Base-by-base conservation (phyloP, 23 tunicate species). In the Oikopleura dioica region DNA sequence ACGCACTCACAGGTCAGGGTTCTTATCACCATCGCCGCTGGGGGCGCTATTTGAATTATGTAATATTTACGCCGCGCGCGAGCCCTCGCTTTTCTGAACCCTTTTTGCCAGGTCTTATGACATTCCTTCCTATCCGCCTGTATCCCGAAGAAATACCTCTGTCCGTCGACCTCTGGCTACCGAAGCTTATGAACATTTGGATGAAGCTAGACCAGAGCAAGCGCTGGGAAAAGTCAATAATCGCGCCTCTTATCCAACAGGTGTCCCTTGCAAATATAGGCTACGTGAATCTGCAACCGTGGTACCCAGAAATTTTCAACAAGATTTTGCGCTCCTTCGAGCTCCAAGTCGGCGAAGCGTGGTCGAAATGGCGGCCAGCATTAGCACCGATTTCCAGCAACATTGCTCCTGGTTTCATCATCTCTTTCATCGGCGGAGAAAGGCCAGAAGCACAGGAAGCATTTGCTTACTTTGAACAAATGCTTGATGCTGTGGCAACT, bases 231-330 rank as follows among this genome's bases (percentile, higher is more conserved):
- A 63, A 63, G 72, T 12, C 16, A 2, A 63, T 31, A 23, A 5
- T 63, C 30, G 72, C 26, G 29, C 72, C 72, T 2, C 29, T 63
- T 2, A 63, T 63, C 26, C 30, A 63, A 2, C 33, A 23, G 26
- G 33, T 63, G 33, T 2, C 26, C 29, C 16, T 31, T 31, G 72
- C 72, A 63, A 21, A 12, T 12, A 23, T 31, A 2, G 72, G 72
- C 4, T 2, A 28, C 29, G 26, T 63, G 2, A 12, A 23, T 12
- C 2, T 63, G 33, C 16, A 63, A 28, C 29, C 4, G 2, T 63
- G 72, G 72, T 31, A 12, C 2, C 72, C 72, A 23, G 72, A 63
- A 28, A 63, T 63, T 24, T 63, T 63, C 72, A 63, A 63, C 26
- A 63, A 63, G 26, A 63, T 63, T 24, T 63, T 63, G 72, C 72